A percentile compares a stretch with the other conserved stretches of the same genome.
phyloP scores from a whole-genome alignment of 2,113 vertebrate species.

The Paramisgurnus dabryanus region DNA sequence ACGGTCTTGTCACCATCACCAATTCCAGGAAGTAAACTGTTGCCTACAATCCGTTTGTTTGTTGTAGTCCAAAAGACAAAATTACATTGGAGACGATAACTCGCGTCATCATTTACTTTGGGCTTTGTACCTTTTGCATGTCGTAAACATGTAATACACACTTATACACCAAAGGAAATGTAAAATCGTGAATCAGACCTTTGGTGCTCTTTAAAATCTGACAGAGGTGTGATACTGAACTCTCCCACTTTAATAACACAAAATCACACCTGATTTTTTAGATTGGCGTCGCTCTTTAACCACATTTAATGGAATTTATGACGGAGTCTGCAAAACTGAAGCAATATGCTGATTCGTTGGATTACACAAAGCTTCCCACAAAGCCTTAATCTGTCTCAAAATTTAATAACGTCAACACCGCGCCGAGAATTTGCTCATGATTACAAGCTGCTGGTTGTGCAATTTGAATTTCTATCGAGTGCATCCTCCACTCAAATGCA shows the following conservation, averaged over 20 bases:
- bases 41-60: too few species aligned
- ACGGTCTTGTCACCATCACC: too few species aligned
- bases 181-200: too few species aligned
- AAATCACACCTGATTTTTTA: background rate
- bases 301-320: slow-evolving; percentile 20
- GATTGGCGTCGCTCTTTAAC: background rate
- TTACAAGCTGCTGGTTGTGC: slow-evolving; percentile 27
- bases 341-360: slow-evolving; percentile 35
- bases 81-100: too few species aligned
- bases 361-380: slow-evolving; percentile 28
- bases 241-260: background rate
- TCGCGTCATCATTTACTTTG: too few species aligned
- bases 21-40: too few species aligned
- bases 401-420: slow-evolving; percentile 40
- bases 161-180: too few species aligned
- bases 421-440: slow-evolving; percentile 15
- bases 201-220: background rate
- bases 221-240: background rate
- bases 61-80: too few species aligned
- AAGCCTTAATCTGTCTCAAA: slow-evolving; percentile 32
- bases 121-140: too few species aligned
- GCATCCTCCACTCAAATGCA: slow-evolving; percentile 24
- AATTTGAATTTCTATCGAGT: slow-evolving; percentile 28
- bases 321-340: slow-evolving; percentile 10
- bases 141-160: too few species aligned